phyloP scores from a whole-genome alignment of 2,797 vertebrate species.

The Rhinatrema bivittatum region DNA sequence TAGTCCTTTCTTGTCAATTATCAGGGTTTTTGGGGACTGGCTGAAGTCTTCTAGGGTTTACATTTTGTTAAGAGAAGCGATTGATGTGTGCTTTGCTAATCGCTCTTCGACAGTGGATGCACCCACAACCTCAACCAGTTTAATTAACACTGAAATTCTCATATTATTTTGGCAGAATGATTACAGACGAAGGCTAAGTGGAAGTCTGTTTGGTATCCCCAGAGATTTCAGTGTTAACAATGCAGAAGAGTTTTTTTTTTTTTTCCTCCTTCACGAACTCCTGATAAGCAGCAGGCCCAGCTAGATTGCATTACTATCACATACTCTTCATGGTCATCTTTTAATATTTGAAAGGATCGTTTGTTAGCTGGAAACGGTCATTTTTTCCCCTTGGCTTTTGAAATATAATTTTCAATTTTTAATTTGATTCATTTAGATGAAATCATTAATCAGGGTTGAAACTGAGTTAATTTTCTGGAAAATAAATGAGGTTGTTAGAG shows the following conservation, averaged over 20 bases:
- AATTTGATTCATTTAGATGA: slow-evolving; percentile 99
- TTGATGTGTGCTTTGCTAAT: slow-evolving; percentile 44
- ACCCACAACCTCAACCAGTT: slow-evolving; percentile 35
- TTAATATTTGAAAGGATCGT: slow-evolving; percentile 98
- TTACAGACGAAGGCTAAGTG: slow-evolving; percentile 43
- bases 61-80: slow-evolving; percentile 36
- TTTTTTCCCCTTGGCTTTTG: slow-evolving; percentile 89
- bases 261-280: slow-evolving; percentile 37
- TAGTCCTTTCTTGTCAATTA: slow-evolving; percentile 1
- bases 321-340: slow-evolving; percentile 74
- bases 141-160: slow-evolving; percentile 51
- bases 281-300: slow-evolving; percentile 61
- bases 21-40: slow-evolving; percentile 13
- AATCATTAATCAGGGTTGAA: slow-evolving; percentile 99
- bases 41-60: slow-evolving; percentile 13
- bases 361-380: slow-evolving; percentile 91
- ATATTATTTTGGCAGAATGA: slow-evolving; percentile 49
- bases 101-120: slow-evolving; percentile 32
- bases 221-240: slow-evolving; percentile 52
- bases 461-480: slow-evolving; percentile 99
- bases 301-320: slow-evolving; percentile 73
- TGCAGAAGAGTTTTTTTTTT: slow-evolving; percentile 28
- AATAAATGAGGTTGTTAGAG: slow-evolving; percentile 99
- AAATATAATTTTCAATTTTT: slow-evolving; percentile 99
- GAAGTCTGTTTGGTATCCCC: slow-evolving; percentile 51